Evolutionary conservation across 2,888 invertebrate genomes (phyloP).

Genomic region (Seira musarum): DNA sequence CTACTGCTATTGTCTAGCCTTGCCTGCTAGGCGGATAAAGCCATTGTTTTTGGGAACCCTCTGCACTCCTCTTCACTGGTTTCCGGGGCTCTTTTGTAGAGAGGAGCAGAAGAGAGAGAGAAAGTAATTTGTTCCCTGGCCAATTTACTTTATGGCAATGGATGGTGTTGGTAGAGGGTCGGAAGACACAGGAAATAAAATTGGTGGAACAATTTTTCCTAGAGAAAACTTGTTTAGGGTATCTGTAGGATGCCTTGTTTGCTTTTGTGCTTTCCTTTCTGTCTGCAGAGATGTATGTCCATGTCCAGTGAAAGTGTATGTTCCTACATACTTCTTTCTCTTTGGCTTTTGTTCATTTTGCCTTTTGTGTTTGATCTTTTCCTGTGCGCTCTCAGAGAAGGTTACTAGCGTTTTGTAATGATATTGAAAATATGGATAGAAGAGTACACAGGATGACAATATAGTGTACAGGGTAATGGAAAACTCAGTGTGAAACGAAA

Average conservation of each 20-base stretch:
- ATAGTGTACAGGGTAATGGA: constrained; percentile 8
- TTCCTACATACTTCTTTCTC: too few species aligned
- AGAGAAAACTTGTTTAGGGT: too few species aligned
- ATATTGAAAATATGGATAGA: too few species aligned
- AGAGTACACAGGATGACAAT: not conserved
- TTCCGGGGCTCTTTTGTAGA: too few species aligned
- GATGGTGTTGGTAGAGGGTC: constrained; percentile 22
- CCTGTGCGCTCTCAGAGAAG: not conserved
- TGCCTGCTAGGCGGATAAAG: too few species aligned
- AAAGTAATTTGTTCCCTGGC: constrained; percentile 49
- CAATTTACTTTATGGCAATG: constrained; percentile 47
- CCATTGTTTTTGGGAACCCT: too few species aligned
- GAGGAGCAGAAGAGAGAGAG: too few species aligned
- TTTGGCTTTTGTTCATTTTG: not conserved
- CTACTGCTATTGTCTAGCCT: too few species aligned
- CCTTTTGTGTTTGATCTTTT: constrained; percentile 43
- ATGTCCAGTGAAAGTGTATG: constrained; percentile 5
- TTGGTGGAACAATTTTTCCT: constrained; percentile 17
- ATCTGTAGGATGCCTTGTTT: too few species aligned
- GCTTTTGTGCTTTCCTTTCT: not conserved
- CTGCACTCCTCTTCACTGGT: too few species aligned
- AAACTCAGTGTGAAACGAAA: constrained; percentile 33
- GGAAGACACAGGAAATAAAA: constrained; percentile 25
- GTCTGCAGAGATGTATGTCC: not conserved
- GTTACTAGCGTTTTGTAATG: not conserved